phyloP scores from a whole-genome alignment of 2,888 invertebrate genomes.

The Steromphala cineraria region DNA sequence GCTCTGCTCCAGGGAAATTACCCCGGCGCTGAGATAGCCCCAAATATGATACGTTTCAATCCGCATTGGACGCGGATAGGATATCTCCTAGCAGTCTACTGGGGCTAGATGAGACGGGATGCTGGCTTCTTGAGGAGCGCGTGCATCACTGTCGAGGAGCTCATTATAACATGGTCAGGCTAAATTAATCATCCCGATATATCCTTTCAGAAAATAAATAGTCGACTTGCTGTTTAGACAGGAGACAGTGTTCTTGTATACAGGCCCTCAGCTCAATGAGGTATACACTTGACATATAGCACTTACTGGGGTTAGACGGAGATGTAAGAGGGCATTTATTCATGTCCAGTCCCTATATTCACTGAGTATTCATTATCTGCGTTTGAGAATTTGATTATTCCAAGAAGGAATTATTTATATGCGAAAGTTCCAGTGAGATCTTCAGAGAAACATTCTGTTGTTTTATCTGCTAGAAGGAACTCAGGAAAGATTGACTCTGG shows the following conservation, averaged over 20 bases:
- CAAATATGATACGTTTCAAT: no score
- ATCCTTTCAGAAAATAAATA: slow-evolving; percentile 14
- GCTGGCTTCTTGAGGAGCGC: slow-evolving; percentile 1
- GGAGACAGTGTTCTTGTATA: not conserved
- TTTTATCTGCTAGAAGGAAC: no score
- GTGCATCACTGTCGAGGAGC: slow-evolving; percentile 13
- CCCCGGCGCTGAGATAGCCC: no score
- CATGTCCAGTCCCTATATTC: no score
- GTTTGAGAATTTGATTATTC: no score
- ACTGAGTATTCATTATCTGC: no score
- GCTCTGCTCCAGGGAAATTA: no score
- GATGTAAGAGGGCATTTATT: not conserved
- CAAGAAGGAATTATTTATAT: no score
- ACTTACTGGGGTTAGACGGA: not conserved
- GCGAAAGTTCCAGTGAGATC: no score
- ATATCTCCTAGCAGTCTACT: not conserved
- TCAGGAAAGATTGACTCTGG: no score
- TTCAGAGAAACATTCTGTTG: no score
- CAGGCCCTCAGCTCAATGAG: not conserved
- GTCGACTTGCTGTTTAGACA: not conserved
- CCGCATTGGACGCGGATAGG: no score
- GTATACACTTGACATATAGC: not conserved
- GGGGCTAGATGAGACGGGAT: not conserved
- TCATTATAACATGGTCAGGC: slow-evolving; percentile 7
- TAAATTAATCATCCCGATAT: slow-evolving; percentile 5